Evolutionary conservation across 2,113 vertebrate species (phyloP), one percentile per base, ranked within the genome.

Genomic region (Onychorhynchus coronatus): DNA sequence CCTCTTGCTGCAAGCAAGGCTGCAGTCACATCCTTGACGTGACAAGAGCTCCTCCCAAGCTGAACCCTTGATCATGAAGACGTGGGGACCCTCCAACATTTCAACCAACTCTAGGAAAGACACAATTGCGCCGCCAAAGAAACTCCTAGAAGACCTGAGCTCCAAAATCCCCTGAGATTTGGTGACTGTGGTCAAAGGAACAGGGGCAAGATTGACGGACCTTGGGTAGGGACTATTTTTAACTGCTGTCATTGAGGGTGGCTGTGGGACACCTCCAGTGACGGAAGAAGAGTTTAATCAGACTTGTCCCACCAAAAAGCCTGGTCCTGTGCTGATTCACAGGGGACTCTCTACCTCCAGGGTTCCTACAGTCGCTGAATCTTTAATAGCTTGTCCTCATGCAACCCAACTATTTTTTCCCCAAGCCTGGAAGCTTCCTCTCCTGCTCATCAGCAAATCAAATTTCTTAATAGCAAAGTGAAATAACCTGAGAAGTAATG

Each of bases 401-500:
- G 1, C 83, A 94, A 88, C 83, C 52, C 78, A 89, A 44, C 46
- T 52, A 3, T 25, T 82, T 85, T 71, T 61, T 59, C 56, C 27
- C 66, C 0, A 4, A 68, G 27, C 76, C 74, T 58, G 70, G 83
- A 88, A 88, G 27, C 33, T 92, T 88, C 80, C n/a, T 91, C 46
- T 58, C 42, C 87, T 68, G 65, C 74, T 90, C 83, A 91, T 88
- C 87, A 93, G 58, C 65, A 85, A 80, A 93, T 88, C 65, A 88
- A 21, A 73, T 81, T 94, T 85, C 95, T 81, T 83, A 93, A 91
- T 59, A 92, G 65, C 49, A 31, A 63, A 93, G 75, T n/a, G 79
- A 93, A 88, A 93, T 78, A 77, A 91, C 70, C 74, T 85, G 74
- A 94, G 90, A 92, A 88, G 70, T 77, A 85, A 91, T 67, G 74